Evolutionary conservation across 2,113 vertebrate species (phyloP).

Genomic region (Amblyornis subalaris): DNA sequence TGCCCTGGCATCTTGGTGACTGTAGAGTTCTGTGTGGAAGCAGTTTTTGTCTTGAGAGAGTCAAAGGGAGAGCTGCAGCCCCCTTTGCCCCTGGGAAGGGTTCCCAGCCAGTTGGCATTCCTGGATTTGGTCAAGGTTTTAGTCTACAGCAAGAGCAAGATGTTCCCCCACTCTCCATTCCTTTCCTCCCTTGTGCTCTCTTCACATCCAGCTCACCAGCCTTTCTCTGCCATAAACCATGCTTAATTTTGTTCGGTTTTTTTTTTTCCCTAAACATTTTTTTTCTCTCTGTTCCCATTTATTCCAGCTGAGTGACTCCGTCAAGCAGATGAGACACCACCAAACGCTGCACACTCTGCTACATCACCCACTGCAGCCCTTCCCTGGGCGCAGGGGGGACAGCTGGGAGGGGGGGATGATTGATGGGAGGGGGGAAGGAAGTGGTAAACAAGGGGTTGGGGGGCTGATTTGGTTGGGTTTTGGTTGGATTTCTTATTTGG

Average conservation of each 20-base stretch:
- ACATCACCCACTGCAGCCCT: conserved; percentile 14
- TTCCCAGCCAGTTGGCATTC: not conserved
- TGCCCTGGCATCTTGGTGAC: not conserved
- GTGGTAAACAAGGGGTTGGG: conserved; percentile 11
- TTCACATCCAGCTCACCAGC: not conserved
- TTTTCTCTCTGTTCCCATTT: conserved; percentile 69
- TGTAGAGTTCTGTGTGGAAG: not conserved
- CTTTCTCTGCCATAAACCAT: conserved; percentile 11
- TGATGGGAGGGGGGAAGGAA: not conserved
- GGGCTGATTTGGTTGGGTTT: not conserved
- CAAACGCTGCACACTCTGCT: conserved; percentile 55
- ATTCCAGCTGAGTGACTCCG: conserved; percentile 77
- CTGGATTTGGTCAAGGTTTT: not conserved
- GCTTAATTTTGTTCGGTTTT: not conserved
- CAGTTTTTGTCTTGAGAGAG: not conserved
- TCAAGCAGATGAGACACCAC: conserved; percentile 68
- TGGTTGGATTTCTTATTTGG: conserved; percentile 21
- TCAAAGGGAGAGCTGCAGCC: not conserved
- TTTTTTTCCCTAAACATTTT: not conserved
- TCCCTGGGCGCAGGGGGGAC: conserved; percentile 25
- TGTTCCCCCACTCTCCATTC: not conserved
- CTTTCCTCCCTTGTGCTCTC: not conserved
- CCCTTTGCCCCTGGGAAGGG: not conserved
- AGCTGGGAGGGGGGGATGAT: not conserved
- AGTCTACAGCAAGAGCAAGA: not conserved